These are phyloP conservation scores for Lasius fuliginosus DNA, from an alignment of 2,888 invertebrate species.

Conservation along the genomic window DNA sequence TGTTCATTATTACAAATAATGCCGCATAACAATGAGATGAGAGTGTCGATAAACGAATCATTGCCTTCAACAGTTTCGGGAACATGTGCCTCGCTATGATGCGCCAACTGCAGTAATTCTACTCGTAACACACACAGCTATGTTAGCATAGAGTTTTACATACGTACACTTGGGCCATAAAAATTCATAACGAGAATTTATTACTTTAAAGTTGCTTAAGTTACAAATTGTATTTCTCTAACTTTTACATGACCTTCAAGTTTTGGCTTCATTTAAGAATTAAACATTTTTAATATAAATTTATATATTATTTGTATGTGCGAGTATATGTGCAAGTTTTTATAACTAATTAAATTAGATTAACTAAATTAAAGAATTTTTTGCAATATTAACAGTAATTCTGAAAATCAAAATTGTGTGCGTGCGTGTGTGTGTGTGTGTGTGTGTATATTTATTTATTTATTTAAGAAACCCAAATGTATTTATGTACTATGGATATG, in stretches of 20 bases:
- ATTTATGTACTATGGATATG: constrained; percentile 75
- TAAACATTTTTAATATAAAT: neutral
- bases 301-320: neutral
- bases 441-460: neutral
- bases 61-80: constrained; percentile 81
- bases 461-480: constrained; percentile 75
- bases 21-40: constrained; percentile 86
- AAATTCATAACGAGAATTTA: neutral
- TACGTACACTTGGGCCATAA: constrained; percentile 79
- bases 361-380: constrained; percentile 26
- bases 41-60: constrained; percentile 83
- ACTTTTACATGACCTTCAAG: neutral
- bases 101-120: constrained; percentile 82
- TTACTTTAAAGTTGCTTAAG: neutral
- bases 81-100: constrained; percentile 83
- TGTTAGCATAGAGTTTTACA: constrained; percentile 81
- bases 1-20: constrained; percentile 85
- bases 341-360: neutral
- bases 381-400: neutral
- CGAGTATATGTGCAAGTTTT: neutral
- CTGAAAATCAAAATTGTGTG: neutral
- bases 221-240: neutral
- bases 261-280: neutral
- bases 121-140: constrained; percentile 83
- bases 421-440: too few relatives aligned